Percentiles rank a stretch among this genome's conserved stretches.
Conservation (phyloP, 2,797 vertebrate genomes). For the Todus mexicanus region DNA sequence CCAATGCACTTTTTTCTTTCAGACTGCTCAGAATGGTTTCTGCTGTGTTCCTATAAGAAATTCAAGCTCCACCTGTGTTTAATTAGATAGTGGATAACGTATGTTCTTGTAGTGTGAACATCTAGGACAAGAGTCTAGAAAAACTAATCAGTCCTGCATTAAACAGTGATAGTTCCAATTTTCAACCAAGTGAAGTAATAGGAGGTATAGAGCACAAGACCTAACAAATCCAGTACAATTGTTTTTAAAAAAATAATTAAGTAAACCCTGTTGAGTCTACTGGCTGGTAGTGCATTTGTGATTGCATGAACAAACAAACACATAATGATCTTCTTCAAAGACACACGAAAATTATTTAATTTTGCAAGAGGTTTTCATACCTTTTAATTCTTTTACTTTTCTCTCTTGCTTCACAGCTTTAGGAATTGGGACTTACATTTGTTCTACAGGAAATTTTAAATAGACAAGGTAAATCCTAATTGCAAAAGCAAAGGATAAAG, state of each 20-base stretch:
- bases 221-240: neutral
- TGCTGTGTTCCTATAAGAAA: neutral
- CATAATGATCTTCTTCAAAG: neutral
- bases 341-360: neutral
- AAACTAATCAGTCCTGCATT: slow-evolving; percentile 37
- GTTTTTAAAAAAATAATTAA: neutral
- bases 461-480: neutral
- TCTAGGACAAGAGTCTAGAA: slow-evolving; percentile 46
- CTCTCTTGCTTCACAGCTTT: neutral
- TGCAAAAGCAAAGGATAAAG: neutral
- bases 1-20: neutral
- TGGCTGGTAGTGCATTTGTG: neutral
- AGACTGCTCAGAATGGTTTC: slow-evolving; percentile 26
- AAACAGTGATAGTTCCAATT: slow-evolving; percentile 31
- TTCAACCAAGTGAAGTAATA: slow-evolving; percentile 24
- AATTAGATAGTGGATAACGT: slow-evolving; percentile 63
- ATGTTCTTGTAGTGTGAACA: slow-evolving; percentile 37
- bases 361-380: neutral
- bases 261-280: neutral
- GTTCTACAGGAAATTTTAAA: neutral
- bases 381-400: neutral
- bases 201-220: neutral
- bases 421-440: neutral
- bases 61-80: slow-evolving; percentile 51
- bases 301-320: neutral